Base-by-base conservation (phyloP, 2,888 invertebrate species). In the Bedellia somnulentella region DNA sequence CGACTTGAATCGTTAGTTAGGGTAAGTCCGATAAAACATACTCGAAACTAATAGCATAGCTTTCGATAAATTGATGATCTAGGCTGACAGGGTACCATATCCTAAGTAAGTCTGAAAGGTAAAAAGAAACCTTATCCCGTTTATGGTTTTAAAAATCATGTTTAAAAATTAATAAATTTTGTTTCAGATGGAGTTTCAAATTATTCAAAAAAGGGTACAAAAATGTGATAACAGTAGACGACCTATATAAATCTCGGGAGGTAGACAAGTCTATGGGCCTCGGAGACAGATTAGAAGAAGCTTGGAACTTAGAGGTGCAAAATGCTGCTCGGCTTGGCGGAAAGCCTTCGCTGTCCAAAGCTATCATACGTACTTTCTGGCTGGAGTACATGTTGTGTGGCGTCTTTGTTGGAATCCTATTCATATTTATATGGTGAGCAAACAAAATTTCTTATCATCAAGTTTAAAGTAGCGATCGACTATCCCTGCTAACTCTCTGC, bases 121-220 rank as follows among this genome's bases (percentile, higher is more conserved):
- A n/a, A n/a, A n/a, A n/a, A n/a, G n/a, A n/a, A n/a, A n/a, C n/a
- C n/a, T n/a, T n/a, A n/a, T n/a, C n/a, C n/a, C n/a, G n/a, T n/a
- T n/a, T n/a, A n/a, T n/a, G n/a, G n/a, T n/a, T n/a, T n/a, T n/a
- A n/a, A n/a, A n/a, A n/a, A n/a, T n/a, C n/a, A n/a, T n/a, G n/a
- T n/a, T n/a, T n/a, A n/a, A n/a, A n/a, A n/a, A n/a, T n/a, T n/a
- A 31, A 3, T 26, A n/a, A 18, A n/a, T 14, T 14, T 23, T 23
- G 4, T 55, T 49, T 15, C 57, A 87, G 87, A 71, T 87, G 87
- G 86, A 66, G 84, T 31, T 78, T 82, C 39, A 79, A 79, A 18
- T 67, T 82, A 36, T 84, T 85, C 45, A 78, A 73, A 46, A 78
- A 80, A 49, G 87, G 87, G 26, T 81, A 73, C 44, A 76, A 77